Evolutionary conservation across 2,797 vertebrate genomes (phyloP).

Genomic region (Danio kyathit): DNA sequence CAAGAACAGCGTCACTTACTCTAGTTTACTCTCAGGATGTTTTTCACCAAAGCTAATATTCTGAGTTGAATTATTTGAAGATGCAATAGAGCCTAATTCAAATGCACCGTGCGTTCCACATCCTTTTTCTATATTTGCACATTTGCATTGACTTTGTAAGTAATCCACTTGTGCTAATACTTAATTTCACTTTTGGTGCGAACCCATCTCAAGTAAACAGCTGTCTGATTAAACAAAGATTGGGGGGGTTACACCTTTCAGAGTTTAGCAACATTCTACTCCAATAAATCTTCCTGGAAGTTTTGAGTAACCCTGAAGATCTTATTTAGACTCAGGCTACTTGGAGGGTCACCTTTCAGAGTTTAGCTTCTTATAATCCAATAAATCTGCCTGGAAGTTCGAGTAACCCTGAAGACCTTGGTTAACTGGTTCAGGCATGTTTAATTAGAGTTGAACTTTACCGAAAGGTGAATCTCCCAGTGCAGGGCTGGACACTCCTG

Average conservation of each 20-base stretch:
- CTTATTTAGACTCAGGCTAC: background rate
- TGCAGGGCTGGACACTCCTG: background rate
- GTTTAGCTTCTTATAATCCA: conserved; percentile 2
- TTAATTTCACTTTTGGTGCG: too few species aligned
- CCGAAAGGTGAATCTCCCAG: background rate
- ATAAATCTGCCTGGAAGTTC: background rate
- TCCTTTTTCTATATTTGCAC: too few species aligned
- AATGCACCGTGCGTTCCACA: too few species aligned
- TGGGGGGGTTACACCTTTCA: background rate
- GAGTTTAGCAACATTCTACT: background rate
- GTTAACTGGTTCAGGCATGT: background rate
- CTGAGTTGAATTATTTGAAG: too few species aligned
- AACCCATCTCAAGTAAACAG: too few species aligned
- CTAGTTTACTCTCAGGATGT: too few species aligned
- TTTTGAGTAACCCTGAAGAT: background rate
- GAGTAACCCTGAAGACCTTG: background rate
- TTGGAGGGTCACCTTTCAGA: background rate
- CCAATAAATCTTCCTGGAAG: background rate
- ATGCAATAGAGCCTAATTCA: too few species aligned
- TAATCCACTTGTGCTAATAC: too few species aligned
- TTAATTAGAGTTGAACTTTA: conserved; percentile 4
- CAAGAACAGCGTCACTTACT: too few species aligned
- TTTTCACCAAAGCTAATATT: too few species aligned
- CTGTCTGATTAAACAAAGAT: background rate
- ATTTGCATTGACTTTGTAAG: too few species aligned